Base-by-base conservation (phyloP, 2,113 vertebrate species). In the Halichoeres trimaculatus region DNA sequence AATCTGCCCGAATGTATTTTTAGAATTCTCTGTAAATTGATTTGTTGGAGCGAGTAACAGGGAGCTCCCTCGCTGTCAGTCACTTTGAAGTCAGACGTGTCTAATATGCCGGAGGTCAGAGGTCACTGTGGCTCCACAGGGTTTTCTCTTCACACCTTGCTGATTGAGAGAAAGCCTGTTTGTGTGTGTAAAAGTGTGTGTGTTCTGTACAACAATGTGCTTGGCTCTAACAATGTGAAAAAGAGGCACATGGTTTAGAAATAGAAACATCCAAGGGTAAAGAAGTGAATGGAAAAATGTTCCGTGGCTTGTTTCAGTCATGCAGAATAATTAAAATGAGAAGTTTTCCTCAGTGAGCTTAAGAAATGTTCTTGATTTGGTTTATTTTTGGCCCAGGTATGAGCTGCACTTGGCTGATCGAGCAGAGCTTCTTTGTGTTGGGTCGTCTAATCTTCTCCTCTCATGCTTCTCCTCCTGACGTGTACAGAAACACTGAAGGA, bases 131-230 rank as follows among this genome's bases (percentile, higher is more conserved):
- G 22, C 50, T 66, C 50, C 53, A 36, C 36, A 41, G 38, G 19
- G 0, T 22, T 47, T 50, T 68, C 40, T 56, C 19, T 47, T 68
- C 65, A 34, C 52, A 68, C 51, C 40, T 68, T 17, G 7, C 64
- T 43, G 36, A 41, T 26, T 54, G 50, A 51, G 47, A 64, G 6
- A 34, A 66, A 16, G 51, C 20, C 23, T 10, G 16, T 8, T 20
- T 53, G 62, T 26, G 36, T 16, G 20, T 38, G 47, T 14, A 11
- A 13, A 14, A 5, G 40, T 41, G 40, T 14, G 12, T 41, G 40
- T 14, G 12, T 41, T 52, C 34, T 24, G 34, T 24, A 38, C 48
- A 40, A 50, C 13, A 22, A 40, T 56, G 51, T 9, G 36, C 54
- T 23, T 8, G 8, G 30, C 47, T 51, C 14, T 43, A 38, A 38